Conservation (phyloP, 2,888 invertebrate species). For the Epistrophe eligans region DNA sequence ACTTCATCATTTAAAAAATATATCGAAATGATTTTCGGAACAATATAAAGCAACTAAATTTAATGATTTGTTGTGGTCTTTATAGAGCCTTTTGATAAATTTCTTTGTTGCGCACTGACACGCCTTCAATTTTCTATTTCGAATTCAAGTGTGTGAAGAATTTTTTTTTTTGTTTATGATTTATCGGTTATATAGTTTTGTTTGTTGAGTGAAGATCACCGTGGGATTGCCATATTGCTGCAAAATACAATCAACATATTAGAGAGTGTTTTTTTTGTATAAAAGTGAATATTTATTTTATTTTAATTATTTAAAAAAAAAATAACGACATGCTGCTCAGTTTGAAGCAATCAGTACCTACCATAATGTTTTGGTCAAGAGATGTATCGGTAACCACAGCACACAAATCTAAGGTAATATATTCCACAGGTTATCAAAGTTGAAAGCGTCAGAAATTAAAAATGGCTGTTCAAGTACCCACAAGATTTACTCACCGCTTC, state of each 20-base stretch:
- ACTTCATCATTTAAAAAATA: conserved; percentile 47
- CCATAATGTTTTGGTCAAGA: too few relatives aligned
- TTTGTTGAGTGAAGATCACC: conserved; percentile 53
- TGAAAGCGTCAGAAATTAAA: too few relatives aligned
- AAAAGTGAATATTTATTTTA: too few relatives aligned
- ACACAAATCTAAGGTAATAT: too few relatives aligned
- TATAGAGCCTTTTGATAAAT: conserved; percentile 58
- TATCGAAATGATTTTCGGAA: conserved; percentile 70
- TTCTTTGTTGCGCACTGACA: conserved; percentile 61
- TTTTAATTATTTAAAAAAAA: too few relatives aligned
- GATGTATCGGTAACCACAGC: too few relatives aligned
- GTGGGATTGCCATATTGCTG: conserved; percentile 62
- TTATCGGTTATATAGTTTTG: conserved; percentile 70
- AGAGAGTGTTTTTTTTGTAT: neutral
- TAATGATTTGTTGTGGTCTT: conserved; percentile 73
- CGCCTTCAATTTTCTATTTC: conserved; percentile 56
- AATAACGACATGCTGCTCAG: too few relatives aligned
- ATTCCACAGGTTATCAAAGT: too few relatives aligned
- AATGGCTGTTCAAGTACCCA: too few relatives aligned
- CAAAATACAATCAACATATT: conserved; percentile 6
- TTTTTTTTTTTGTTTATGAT: conserved; percentile 56
- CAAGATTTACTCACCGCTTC: too few relatives aligned
- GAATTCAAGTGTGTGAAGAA: conserved; percentile 51
- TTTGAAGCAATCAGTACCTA: too few relatives aligned
- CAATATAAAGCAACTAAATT: conserved; percentile 72